Conservation (phyloP, 2,888 invertebrate species). For the Nymphalis c-album region DNA sequence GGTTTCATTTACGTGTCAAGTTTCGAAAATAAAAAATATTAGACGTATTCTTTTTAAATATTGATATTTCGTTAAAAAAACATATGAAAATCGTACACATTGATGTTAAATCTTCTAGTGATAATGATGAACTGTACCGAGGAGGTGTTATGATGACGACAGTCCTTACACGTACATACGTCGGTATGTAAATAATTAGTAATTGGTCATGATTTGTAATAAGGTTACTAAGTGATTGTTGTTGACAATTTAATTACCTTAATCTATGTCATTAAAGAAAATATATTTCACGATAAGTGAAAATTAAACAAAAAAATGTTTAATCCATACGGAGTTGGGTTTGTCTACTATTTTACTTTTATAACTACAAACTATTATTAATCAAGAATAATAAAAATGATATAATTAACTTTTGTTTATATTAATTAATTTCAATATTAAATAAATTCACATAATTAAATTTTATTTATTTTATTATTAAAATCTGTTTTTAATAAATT, state of each 20-base stretch:
- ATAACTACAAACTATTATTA: too few species aligned
- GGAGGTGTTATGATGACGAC: slow-evolving; percentile 42
- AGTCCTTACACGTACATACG: slow-evolving; percentile 39
- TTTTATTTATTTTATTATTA: neutral
- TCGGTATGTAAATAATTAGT: slow-evolving; percentile 63
- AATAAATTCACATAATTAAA: neutral
- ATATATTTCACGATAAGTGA: too few species aligned
- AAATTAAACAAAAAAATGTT: too few species aligned
- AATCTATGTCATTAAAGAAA: too few species aligned
- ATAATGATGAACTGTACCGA: slow-evolving; percentile 54
- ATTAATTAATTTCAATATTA: too few species aligned
- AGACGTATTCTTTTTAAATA: neutral
- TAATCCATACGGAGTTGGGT: too few species aligned
- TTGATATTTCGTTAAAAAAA: neutral
- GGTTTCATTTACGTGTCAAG: neutral
- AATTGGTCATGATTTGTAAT: slow-evolving; percentile 49
- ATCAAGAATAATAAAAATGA: too few species aligned
- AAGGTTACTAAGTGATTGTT: slow-evolving; percentile 42
- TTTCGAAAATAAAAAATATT: neutral
- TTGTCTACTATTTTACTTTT: too few species aligned
- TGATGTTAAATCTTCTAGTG: slow-evolving; percentile 49
- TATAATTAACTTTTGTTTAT: too few species aligned
- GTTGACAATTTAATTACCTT: too few species aligned
- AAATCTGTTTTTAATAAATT: neutral
- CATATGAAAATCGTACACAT: slow-evolving; percentile 21